Conservation (phyloP, 2,113 vertebrate genomes). For the Oxygymnocypris stewartii region DNA sequence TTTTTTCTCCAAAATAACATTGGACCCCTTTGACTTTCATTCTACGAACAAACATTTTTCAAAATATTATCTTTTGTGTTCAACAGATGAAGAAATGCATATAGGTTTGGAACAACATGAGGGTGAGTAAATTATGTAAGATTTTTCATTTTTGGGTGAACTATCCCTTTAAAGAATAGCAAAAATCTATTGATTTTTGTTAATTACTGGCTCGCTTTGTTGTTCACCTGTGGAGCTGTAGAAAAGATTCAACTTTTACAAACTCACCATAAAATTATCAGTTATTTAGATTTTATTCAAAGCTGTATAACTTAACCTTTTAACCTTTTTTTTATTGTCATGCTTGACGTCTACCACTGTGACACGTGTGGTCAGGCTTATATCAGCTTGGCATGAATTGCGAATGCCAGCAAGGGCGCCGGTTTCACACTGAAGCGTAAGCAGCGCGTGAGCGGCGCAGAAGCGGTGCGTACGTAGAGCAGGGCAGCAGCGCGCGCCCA, state of each 20-base stretch:
- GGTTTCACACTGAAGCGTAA: too few species aligned
- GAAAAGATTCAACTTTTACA: background rate
- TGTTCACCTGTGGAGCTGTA: background rate
- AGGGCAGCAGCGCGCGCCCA: too few species aligned
- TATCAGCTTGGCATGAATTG: slow-evolving; percentile 33
- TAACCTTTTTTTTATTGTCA: background rate
- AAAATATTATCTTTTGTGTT: background rate
- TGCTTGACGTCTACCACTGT: background rate
- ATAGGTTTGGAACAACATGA: background rate
- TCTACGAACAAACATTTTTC: background rate
- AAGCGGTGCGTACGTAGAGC: too few species aligned
- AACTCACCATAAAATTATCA: background rate
- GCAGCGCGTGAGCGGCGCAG: too few species aligned
- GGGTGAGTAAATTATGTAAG: background rate
- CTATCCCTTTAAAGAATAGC: background rate
- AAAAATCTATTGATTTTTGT: background rate
- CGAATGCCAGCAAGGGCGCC: background rate
- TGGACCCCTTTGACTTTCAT: too few species aligned
- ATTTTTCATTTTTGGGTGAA: background rate
- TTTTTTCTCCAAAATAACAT: too few species aligned
- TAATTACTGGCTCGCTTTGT: background rate
- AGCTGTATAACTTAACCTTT: too few species aligned
- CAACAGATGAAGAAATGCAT: background rate
- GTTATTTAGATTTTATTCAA: too few species aligned
- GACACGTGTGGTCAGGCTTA: slow-evolving; percentile 28